Evolutionary conservation across 2,797 vertebrate species (phyloP).

Genomic region (Melanotaenia parkinsoni): DNA sequence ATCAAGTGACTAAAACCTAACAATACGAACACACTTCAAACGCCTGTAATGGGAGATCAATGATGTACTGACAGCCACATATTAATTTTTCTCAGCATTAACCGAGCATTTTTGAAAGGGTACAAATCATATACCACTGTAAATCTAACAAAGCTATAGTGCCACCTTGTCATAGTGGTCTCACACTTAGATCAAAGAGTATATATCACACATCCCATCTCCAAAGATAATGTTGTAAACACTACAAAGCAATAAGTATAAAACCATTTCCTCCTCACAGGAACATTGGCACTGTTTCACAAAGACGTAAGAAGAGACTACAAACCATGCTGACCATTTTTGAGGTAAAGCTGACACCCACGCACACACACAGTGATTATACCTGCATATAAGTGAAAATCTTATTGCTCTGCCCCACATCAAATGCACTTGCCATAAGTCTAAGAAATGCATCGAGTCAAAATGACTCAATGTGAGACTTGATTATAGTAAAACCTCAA

Average conservation of each 20-base stretch:
- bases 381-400: neutral
- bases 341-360: neutral
- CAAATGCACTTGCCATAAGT: neutral
- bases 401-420: neutral
- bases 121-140: neutral
- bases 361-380: neutral
- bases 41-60: too few relatives aligned
- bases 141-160: neutral
- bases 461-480: conserved; percentile 3
- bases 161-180: neutral
- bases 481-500: neutral
- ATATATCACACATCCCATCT: too few relatives aligned
- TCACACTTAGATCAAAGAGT: neutral
- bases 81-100: neutral
- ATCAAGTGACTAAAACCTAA: too few relatives aligned
- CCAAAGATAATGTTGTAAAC: neutral
- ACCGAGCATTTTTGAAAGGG: neutral
- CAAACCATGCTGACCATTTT: neutral
- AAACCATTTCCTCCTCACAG: neutral
- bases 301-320: neutral
- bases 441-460: neutral
- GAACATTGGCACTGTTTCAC: neutral
- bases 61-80: too few relatives aligned
- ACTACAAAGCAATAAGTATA: neutral
- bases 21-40: too few relatives aligned